These are phyloP conservation scores for Thalassarche chlororhynchos DNA, from an alignment of 2,113 vertebrate genomes.

Conservation along the genomic window DNA sequence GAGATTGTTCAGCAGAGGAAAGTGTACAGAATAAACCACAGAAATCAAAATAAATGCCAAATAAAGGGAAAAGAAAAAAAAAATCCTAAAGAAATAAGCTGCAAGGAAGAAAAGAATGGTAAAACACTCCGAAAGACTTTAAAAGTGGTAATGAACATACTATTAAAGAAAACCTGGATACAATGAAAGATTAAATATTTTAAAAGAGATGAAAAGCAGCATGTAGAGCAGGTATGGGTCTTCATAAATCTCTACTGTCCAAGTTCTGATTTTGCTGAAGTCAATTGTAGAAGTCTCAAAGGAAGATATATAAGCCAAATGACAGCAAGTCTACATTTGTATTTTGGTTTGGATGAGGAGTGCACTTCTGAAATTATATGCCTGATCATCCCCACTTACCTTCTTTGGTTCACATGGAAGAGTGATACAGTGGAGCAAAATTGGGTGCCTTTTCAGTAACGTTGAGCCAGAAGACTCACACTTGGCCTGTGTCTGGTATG, in stretches of 20 bases:
- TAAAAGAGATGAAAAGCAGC: not conserved
- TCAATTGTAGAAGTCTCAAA: not conserved
- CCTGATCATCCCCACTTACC: not conserved
- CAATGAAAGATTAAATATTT: not conserved
- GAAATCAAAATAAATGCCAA: not conserved
- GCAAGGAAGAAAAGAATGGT: not conserved
- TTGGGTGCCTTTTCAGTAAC: rapidly evolving
- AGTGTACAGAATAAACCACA: not conserved
- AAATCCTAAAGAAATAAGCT: not conserved
- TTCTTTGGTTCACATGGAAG: not conserved
- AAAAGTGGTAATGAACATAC: not conserved
- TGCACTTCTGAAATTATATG: not conserved
- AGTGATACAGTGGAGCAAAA: not conserved
- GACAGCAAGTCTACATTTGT: not conserved
- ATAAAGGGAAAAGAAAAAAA: not conserved
- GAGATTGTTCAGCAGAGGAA: not conserved
- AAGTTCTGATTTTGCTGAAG: not conserved
- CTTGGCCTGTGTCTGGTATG: not conserved
- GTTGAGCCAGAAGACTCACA: not conserved
- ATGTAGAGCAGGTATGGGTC: not conserved
- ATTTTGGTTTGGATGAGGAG: not conserved
- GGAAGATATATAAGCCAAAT: not conserved
- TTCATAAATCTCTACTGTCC: not conserved
- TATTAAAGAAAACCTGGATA: not conserved
- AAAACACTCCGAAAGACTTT: not conserved